phyloP scores from a whole-genome alignment of 2,113 vertebrate genomes.

The Herpetotheres cachinnans region DNA sequence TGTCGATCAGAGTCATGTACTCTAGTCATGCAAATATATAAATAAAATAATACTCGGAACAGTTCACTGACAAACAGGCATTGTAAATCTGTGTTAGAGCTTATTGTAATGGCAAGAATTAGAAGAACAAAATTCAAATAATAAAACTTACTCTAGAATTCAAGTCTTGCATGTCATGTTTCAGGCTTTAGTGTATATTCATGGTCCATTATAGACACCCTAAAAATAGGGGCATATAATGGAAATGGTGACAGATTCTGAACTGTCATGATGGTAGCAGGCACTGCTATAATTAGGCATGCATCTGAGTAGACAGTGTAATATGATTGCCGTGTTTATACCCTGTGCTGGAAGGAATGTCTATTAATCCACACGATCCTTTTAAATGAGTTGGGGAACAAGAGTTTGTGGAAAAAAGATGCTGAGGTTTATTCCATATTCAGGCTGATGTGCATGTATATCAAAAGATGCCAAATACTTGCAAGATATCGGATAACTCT shows the following conservation, averaged over 20 bases:
- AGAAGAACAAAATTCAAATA: not conserved
- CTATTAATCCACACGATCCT: conserved; percentile 17
- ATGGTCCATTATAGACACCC: not conserved
- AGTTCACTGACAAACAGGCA: not conserved
- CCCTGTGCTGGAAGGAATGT: conserved; percentile 18
- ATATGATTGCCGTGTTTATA: not conserved
- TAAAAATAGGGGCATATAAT: conserved; percentile 33
- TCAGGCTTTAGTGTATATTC: not conserved
- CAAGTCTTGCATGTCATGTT: not conserved
- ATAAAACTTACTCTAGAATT: not conserved
- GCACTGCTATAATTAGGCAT: conserved; percentile 35
- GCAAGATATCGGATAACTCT: conserved; percentile 7
- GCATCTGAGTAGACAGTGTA: not conserved
- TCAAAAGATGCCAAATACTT: not conserved
- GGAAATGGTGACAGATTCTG: conserved; percentile 6
- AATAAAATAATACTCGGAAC: not conserved
- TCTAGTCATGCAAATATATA: not conserved
- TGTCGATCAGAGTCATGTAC: not conserved
- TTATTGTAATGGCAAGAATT: not conserved
- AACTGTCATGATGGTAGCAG: not conserved
- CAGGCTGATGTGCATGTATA: not conserved
- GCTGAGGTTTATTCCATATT: conserved; percentile 6
- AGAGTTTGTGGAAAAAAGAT: conserved; percentile 10
- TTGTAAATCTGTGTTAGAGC: not conserved
- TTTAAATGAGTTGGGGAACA: conserved; percentile 11